Evolutionary conservation across 2,113 vertebrate genomes (phyloP).

Genomic region (Serinus canaria): DNA sequence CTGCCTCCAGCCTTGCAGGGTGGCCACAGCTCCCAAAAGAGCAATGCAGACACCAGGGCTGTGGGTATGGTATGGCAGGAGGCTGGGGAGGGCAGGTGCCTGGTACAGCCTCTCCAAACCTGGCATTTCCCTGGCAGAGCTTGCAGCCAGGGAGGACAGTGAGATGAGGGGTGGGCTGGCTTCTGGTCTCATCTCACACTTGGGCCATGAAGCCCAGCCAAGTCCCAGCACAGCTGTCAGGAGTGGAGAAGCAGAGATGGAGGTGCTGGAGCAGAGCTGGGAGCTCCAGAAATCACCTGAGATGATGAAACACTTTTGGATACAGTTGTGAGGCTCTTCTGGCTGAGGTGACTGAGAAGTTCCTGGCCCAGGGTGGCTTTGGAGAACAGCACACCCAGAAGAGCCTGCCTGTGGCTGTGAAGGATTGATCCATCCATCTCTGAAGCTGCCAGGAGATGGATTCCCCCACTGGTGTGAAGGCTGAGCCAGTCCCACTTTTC

Average conservation of each 20-base stretch:
- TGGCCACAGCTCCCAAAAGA: background rate
- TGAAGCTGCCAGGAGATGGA: background rate
- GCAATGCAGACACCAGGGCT: background rate
- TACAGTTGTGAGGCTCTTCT: background rate
- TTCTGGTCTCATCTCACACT: background rate
- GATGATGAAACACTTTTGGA: background rate
- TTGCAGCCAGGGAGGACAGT: accelerated
- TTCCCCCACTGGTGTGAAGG: background rate
- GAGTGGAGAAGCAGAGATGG: background rate
- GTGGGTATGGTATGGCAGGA: background rate
- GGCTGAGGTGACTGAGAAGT: background rate
- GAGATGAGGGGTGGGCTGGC: background rate
- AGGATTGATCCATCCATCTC: background rate
- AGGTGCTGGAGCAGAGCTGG: background rate
- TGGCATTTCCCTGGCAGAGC: background rate
- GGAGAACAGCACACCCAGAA: background rate
- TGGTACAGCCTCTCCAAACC: accelerated
- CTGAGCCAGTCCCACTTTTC: background rate
- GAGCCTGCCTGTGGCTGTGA: background rate
- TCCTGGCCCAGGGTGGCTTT: background rate
- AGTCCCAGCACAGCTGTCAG: background rate
- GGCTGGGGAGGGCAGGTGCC: background rate
- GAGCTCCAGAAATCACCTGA: background rate
- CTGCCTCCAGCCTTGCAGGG: background rate
- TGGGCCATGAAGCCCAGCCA: background rate